Evolutionary conservation across 2,888 invertebrate genomes (phyloP), one percentile per base, ranked within the genome.

Genomic region (Metacarcinus magister): DNA sequence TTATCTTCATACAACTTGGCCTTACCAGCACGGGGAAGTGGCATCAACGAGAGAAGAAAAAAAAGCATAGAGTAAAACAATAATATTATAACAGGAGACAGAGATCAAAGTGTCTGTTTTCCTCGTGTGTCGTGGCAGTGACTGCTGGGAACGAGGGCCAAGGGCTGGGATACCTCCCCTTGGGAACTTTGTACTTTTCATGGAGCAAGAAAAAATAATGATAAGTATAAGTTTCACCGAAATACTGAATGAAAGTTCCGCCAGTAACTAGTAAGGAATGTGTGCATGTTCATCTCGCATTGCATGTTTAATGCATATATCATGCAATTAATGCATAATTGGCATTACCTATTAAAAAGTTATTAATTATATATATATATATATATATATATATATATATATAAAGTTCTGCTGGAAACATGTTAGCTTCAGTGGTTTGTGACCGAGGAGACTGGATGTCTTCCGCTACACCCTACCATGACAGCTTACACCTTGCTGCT

Each of bases 101-200:
- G 39, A 39, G 39, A 39, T 39, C 39, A 39, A 39, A 39, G 39
- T 39, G 39, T 39, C 39, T 39, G 39, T 39, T 39, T 39, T 39
- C 39, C 39, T 39, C 39, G n/a, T n/a, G n/a, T n/a, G n/a, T 67
- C 3, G 16, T 54, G 54, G 54, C 54, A 54, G 54, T 75, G 8
- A 75, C 60, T 75, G 75, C 4, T n/a, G 8, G 28, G 75, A 28
- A 75, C 5, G 75, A 75, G 5, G 23, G n/a, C 23, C 67, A n/a
- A 75, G 67, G n/a, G 28, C 10, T 28, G n/a, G n/a, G 0, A 75
- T 10, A 75, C 75, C 75, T 75, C 0, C 28, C 67, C 7, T 8
- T n/a, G 75, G 28, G 75, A 75, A 75, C 5, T 75, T 75, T 75
- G 75, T 75, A 75, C 75, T 75, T 75, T 28, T 60, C 60, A 75